These are phyloP conservation scores for Paracyclopina nana DNA, from an alignment of 1,140 invertebrate genomes.

Conservation along the genomic window DNA sequence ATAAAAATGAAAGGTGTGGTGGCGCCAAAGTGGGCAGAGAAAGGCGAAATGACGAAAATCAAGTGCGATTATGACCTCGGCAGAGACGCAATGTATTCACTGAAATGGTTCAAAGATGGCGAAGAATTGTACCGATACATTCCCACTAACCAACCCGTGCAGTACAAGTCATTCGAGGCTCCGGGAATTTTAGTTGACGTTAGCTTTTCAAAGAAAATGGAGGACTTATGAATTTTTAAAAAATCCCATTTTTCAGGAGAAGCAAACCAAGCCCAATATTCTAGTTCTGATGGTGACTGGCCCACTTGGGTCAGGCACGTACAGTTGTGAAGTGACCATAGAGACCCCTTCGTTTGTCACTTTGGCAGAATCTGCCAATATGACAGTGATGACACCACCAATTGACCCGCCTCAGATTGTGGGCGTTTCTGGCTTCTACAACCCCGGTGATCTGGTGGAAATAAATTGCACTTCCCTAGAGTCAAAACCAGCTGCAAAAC, in stretches of 20 bases:
- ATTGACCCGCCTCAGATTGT: too few relatives aligned
- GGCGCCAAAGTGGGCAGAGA: slow-evolving; percentile 43
- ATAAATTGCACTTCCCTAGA: too few relatives aligned
- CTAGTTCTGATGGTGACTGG: not conserved
- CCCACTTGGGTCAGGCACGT: slow-evolving; percentile 5
- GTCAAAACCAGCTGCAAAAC: too few relatives aligned
- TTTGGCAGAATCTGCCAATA: not conserved
- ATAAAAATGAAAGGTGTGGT: slow-evolving; percentile 40
- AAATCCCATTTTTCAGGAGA: not conserved
- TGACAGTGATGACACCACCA: slow-evolving; percentile 7
- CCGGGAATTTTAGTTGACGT: slow-evolving; percentile 8
- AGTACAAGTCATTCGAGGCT: slow-evolving; percentile 1
- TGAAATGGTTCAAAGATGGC: slow-evolving; percentile 70
- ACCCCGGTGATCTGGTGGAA: too few relatives aligned
- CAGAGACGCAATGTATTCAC: slow-evolving; percentile 52
- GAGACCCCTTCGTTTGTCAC: slow-evolving; percentile 10
- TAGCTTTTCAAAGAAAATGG: not conserved
- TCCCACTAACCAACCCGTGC: slow-evolving; percentile 27
- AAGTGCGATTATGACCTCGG: slow-evolving; percentile 59
- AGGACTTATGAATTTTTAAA: not conserved
- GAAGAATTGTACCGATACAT: slow-evolving; percentile 66
- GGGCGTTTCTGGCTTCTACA: too few relatives aligned
- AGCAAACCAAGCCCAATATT: slow-evolving; percentile 2
- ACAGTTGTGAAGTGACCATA: slow-evolving; percentile 12
- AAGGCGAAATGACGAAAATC: slow-evolving; percentile 42